Conservation (phyloP, 1,140 invertebrate genomes). For the Drosophila tropicalis region DNA sequence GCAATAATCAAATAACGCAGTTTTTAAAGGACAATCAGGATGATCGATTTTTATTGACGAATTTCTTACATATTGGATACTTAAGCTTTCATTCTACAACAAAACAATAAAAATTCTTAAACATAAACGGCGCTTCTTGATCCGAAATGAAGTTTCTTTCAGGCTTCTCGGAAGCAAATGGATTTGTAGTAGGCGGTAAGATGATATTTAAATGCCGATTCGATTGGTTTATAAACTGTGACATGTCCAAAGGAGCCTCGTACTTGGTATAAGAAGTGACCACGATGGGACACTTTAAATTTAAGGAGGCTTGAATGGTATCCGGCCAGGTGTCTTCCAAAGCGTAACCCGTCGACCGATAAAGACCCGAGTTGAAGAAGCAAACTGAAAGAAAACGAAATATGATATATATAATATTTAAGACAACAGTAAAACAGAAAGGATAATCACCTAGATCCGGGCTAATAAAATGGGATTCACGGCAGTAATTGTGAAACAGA, state of each 20-base stretch:
- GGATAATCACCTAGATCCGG: conserved; percentile 85
- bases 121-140: conserved; percentile 87
- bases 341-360: conserved; percentile 86
- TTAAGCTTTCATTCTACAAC: conserved; percentile 73
- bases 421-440: no score
- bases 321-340: conserved; percentile 87
- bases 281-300: conserved; percentile 85
- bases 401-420: not conserved
- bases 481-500: conserved; percentile 86
- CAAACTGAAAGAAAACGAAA: conserved; percentile 84
- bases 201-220: conserved; percentile 84
- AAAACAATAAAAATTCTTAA: conserved; percentile 88
- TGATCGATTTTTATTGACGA: no score
- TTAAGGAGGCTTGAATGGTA: conserved; percentile 85
- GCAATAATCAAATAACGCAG: no score
- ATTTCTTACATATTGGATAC: no score
- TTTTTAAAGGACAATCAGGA: no score
- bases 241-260: conserved; percentile 86
- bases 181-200: conserved; percentile 85
- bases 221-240: conserved; percentile 83
- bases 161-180: conserved; percentile 87
- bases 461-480: conserved; percentile 79
- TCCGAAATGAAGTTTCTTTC: conserved; percentile 90
- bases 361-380: conserved; percentile 89
- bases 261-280: conserved; percentile 87